Conservation (phyloP, 2,888 invertebrate species). For the Celastrina argiolus region DNA sequence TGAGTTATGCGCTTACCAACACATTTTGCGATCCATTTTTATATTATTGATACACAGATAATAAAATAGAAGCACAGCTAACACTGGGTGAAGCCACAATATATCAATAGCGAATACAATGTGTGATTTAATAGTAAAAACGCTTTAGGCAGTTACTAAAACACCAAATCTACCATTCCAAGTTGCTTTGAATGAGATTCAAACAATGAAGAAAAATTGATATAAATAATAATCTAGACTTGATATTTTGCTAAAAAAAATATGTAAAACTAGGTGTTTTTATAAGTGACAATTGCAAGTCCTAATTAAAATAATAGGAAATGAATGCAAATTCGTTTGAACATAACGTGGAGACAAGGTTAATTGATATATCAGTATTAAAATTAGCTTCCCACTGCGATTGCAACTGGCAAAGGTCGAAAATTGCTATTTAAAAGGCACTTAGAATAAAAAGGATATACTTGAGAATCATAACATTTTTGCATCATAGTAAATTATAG, state of each 20-base stretch:
- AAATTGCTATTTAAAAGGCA: background rate
- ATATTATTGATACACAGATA: no score
- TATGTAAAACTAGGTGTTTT: background rate
- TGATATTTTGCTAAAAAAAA: background rate
- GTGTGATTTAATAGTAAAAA: background rate
- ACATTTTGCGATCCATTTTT: no score
- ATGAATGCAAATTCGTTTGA: conserved; percentile 7
- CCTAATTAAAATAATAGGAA: background rate
- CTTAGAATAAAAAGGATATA: background rate
- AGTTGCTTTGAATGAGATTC: background rate
- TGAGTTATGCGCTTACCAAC: no score
- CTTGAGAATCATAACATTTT: background rate
- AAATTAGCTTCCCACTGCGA: conserved; percentile 5
- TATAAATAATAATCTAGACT: background rate
- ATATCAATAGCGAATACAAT: no score
- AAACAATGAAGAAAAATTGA: background rate
- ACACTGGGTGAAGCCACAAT: no score
- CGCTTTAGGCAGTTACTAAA: background rate
- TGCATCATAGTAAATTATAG: no score
- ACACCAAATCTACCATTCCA: background rate
- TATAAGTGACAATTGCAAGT: background rate
- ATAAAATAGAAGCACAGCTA: no score
- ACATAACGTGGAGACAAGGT: conserved; percentile 9
- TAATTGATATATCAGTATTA: conserved; percentile 11
- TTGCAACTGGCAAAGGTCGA: conserved; percentile 15